Base-by-base conservation (phyloP, 2,888 invertebrate species). In the Caenorhabditis zanzibari region DNA sequence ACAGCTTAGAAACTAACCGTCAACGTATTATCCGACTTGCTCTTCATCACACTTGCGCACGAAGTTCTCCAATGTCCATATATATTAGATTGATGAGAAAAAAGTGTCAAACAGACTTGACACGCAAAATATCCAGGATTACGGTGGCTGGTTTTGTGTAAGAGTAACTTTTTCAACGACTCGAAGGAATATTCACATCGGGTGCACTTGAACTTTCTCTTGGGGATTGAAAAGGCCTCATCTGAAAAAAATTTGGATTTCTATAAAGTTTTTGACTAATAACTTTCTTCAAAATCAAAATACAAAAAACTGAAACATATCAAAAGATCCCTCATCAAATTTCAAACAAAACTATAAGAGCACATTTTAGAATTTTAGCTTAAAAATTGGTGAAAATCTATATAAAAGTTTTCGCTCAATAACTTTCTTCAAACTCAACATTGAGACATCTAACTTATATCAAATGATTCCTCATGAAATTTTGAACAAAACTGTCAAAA, bases 161-260 rank as follows among this genome's bases (percentile, higher is more conserved):
- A 22, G 3, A 0, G 4, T 6, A 71, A 47, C 22, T 35, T 41
- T 3, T 9, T 16, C 0, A 9, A 2, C 1, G 44, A 14, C 2
- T 47, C 56, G 58, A 79, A 79, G 22, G 71, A 79, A 64, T 71
- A 79, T 1, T 56, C 56, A 22, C 79, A 79, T n/a, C 22, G n/a
- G 2, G 12, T 9, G 28, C 76, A 76, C 7, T 35, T 2, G 28
- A 9, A 58, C 1, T 7, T 4, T 32, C n/a, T 35, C 28, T 28
- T 28, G 44, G 24, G 9, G 5, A 16, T 3, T 26, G 54, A 61
- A 16, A 9, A 41, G 28, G 3, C 3, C 9, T 63, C 52, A 12
- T 7, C 74, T 66, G 54, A 0, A 63, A 73, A 9, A 64, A 49
- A 41, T 47, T 47, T 4, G 26, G 10, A 5, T 14, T 44, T 16